Conservation (phyloP, 2,888 invertebrate species). For the Caenorhabditis plicata region DNA sequence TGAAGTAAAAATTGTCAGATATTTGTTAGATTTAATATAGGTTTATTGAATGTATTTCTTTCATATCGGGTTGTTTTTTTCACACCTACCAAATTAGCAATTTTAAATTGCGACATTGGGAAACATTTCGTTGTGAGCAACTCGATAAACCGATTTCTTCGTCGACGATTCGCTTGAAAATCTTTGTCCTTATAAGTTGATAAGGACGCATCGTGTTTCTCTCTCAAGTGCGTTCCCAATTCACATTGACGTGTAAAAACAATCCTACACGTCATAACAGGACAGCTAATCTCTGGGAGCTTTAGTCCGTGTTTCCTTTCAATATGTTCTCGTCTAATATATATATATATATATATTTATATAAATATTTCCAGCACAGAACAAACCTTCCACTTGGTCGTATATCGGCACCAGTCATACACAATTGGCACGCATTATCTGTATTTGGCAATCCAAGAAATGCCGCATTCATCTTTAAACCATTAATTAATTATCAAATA, state of each 20-base stretch:
- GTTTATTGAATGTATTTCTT: too few species aligned
- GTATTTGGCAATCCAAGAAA: constrained; percentile 14
- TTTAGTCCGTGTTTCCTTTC: constrained; percentile 3
- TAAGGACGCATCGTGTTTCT: constrained; percentile 5
- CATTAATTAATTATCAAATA: not conserved
- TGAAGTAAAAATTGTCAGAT: not conserved
- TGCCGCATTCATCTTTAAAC: constrained; percentile 11
- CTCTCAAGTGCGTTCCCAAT: constrained; percentile 15
- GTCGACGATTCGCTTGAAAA: constrained; percentile 4
- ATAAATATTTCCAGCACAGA: too few species aligned
- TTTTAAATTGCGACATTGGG: constrained; percentile 10
- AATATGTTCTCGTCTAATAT: constrained; percentile 20
- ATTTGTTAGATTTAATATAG: not conserved
- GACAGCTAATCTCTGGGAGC: constrained; percentile 8
- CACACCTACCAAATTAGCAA: too few species aligned
- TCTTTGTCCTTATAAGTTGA: not conserved
- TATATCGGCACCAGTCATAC: constrained; percentile 6
- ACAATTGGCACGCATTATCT: constrained; percentile 13
- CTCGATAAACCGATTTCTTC: constrained; percentile 11
- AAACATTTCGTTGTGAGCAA: constrained; percentile 10
- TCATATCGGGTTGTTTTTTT: too few species aligned
- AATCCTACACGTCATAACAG: not conserved
- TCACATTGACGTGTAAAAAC: constrained; percentile 11
- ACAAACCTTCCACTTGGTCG: not conserved
- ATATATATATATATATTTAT: too few species aligned